These are phyloP conservation scores for Formica selysi DNA, from an alignment of 1,140 invertebrate species.

Conservation along the genomic window DNA sequence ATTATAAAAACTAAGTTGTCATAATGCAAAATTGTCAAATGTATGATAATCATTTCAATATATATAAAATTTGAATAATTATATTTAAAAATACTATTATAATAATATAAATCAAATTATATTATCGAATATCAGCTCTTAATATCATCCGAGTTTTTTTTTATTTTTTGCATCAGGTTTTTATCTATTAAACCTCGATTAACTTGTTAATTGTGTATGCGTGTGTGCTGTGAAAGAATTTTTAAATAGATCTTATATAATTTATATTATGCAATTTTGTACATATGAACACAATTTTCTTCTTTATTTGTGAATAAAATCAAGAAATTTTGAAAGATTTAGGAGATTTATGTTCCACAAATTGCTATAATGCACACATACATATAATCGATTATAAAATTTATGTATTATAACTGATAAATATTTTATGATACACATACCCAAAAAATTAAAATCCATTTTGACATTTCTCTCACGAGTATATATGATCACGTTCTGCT, in stretches of 20 bases:
- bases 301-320: background rate
- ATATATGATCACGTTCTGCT: constrained; percentile 45
- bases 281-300: background rate
- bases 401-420: background rate
- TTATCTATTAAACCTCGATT: background rate
- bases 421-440: background rate
- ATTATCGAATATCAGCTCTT: background rate
- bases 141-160: background rate
- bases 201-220: background rate
- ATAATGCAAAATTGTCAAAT: background rate
- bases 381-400: background rate
- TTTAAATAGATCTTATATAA: background rate
- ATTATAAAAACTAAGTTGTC: background rate
- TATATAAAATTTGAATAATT: background rate
- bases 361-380: background rate
- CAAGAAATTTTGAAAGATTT: background rate
- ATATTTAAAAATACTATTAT: background rate
- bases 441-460: constrained; percentile 11
- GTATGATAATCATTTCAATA: background rate
- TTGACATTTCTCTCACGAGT: constrained; percentile 13
- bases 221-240: background rate
- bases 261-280: background rate
- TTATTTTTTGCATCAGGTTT: background rate
- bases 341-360: background rate
- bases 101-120: background rate